Conservation (phyloP, 2,113 vertebrate genomes). For the Heterocephalus glaber region DNA sequence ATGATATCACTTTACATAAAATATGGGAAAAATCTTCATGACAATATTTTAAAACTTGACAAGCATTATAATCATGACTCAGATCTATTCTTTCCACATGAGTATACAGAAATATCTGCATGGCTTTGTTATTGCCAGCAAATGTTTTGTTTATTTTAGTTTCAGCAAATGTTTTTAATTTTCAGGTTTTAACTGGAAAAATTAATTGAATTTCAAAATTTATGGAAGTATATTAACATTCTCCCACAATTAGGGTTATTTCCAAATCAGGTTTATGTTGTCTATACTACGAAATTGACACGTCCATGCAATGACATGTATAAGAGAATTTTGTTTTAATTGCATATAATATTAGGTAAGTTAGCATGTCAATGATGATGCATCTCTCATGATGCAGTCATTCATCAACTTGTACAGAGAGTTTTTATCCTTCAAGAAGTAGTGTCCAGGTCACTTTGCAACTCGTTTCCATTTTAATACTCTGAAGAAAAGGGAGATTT, state of each 20-base stretch:
- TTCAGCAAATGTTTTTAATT: not conserved
- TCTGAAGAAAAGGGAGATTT: not conserved
- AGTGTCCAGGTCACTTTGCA: not conserved
- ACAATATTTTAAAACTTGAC: not conserved
- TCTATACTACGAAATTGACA: not conserved
- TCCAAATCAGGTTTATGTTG: not conserved
- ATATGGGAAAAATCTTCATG: not conserved
- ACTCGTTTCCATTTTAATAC: not conserved
- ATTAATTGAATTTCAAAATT: constrained; percentile 41
- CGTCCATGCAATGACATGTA: too few species aligned
- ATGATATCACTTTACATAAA: not conserved
- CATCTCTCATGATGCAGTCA: not conserved
- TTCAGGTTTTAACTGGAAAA: not conserved
- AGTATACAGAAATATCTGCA: not conserved
- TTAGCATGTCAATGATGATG: not conserved
- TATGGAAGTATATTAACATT: not conserved
- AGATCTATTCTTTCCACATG: not conserved
- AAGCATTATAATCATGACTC: constrained; percentile 5
- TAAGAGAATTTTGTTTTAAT: not conserved
- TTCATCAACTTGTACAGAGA: not conserved
- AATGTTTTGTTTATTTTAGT: not conserved
- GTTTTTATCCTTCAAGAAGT: not conserved
- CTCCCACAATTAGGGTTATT: not conserved
- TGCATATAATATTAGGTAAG: not conserved
- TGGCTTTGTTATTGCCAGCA: not conserved